These are phyloP conservation scores for Odontamblyopus lacepedii DNA, from an alignment of 2,797 vertebrate species.

Conservation along the genomic window DNA sequence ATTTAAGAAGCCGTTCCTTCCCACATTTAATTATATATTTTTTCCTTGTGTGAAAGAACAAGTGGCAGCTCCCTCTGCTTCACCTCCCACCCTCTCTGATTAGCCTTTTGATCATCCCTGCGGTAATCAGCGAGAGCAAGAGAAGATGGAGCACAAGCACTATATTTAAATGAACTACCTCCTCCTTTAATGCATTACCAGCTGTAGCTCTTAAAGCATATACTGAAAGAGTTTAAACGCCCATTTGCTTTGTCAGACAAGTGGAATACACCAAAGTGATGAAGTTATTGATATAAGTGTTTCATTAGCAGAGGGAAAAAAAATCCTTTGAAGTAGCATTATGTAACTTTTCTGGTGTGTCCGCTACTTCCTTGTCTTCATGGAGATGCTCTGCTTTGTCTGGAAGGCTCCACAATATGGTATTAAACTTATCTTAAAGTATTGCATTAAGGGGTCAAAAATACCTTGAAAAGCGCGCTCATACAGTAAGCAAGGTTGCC, in stretches of 20 bases:
- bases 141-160: slow-evolving; percentile 54
- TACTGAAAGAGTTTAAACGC: background rate
- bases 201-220: slow-evolving; percentile 39
- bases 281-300: background rate
- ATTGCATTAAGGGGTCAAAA: too few species aligned
- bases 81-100: slow-evolving; percentile 64
- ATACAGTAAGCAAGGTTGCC: too few species aligned
- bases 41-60: slow-evolving; percentile 37
- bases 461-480: too few species aligned
- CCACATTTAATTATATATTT: slow-evolving; percentile 48
- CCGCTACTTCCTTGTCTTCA: too few species aligned
- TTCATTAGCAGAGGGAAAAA: background rate
- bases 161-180: slow-evolving; percentile 50
- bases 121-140: slow-evolving; percentile 64
- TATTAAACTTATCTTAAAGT: too few species aligned
- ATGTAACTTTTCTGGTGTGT: too few species aligned
- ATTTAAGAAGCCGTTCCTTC: background rate
- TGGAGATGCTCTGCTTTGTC: too few species aligned
- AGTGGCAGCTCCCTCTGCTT: slow-evolving; percentile 56
- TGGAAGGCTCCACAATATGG: too few species aligned
- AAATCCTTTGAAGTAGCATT: too few species aligned
- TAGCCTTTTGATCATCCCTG: slow-evolving; percentile 73
- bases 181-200: slow-evolving; percentile 44
- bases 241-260: slow-evolving; percentile 1
- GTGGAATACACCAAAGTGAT: background rate